phyloP scores from a whole-genome alignment of 2,113 vertebrate species.

The Colinus virginianus region DNA sequence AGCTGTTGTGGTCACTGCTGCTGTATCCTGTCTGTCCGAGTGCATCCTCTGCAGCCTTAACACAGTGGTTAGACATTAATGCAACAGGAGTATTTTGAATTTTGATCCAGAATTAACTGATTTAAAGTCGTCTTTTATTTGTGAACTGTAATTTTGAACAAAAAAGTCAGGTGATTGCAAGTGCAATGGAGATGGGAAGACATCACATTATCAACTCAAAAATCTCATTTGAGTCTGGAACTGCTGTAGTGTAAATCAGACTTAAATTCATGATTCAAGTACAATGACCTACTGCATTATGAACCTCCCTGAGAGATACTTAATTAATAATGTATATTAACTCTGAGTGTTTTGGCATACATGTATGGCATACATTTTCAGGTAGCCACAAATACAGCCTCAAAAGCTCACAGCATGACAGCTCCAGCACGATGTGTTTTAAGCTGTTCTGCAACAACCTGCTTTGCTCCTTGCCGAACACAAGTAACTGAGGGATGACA shows the following conservation, averaged over 20 bases:
- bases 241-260: slow-evolving; percentile 24
- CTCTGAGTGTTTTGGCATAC: background rate
- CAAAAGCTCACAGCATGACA: background rate
- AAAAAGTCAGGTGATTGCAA: background rate
- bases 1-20: background rate
- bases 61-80: background rate
- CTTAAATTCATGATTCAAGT: slow-evolving; percentile 15
- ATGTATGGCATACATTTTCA: background rate
- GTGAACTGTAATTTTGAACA: background rate
- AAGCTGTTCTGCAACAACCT: slow-evolving; percentile 13
- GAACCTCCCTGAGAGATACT: background rate
- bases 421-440: background rate
- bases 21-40: background rate
- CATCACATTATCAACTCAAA: background rate
- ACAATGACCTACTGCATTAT: background rate
- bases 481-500: slow-evolving; percentile 31
- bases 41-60: background rate
- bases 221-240: slow-evolving; percentile 30
- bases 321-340: slow-evolving; percentile 21
- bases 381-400: background rate
- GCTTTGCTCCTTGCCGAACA: slow-evolving; percentile 18
- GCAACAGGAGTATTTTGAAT: background rate
- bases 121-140: background rate
- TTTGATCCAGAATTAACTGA: background rate
- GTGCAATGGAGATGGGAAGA: background rate